A percentile compares a stretch with the other conserved stretches of the same genome.
These are phyloP conservation scores for Andrena dorsata DNA, from an alignment of 2,888 invertebrate species.

Conservation along the genomic window DNA sequence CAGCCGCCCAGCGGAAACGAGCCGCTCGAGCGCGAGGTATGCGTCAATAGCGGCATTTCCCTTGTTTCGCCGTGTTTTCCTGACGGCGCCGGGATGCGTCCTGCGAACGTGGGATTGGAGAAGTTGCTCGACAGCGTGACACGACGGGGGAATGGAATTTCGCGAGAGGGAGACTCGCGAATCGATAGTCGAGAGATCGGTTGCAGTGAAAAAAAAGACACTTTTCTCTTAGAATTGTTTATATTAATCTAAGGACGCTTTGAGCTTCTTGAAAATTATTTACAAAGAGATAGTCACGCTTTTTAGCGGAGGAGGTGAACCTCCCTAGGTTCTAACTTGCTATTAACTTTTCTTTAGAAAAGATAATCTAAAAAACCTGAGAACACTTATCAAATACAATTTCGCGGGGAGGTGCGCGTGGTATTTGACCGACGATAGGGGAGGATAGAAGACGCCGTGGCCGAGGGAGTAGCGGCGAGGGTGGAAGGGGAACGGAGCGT, in stretches of 20 bases:
- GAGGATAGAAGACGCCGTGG: background rate
- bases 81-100: background rate
- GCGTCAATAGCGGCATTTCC: slow-evolving; percentile 37
- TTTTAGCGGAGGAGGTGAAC: no score
- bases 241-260: no score
- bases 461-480: background rate
- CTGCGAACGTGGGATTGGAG: background rate
- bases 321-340: no score
- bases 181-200: background rate
- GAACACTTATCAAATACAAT: no score
- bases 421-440: no score
- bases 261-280: no score
- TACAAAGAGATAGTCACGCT: no score
- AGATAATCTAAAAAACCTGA: no score
- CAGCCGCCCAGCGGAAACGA: slow-evolving; percentile 29
- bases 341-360: no score
- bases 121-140: background rate
- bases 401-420: no score
- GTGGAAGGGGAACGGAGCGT: background rate
- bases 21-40: slow-evolving; percentile 29
- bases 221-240: no score
- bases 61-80: slow-evolving; percentile 29
- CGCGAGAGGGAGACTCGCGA: background rate
- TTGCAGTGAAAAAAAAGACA: background rate
- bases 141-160: slow-evolving; percentile 1